Evolutionary conservation across 2,113 vertebrate species (phyloP).

Genomic region (Orthochromis malagaraziensis): DNA sequence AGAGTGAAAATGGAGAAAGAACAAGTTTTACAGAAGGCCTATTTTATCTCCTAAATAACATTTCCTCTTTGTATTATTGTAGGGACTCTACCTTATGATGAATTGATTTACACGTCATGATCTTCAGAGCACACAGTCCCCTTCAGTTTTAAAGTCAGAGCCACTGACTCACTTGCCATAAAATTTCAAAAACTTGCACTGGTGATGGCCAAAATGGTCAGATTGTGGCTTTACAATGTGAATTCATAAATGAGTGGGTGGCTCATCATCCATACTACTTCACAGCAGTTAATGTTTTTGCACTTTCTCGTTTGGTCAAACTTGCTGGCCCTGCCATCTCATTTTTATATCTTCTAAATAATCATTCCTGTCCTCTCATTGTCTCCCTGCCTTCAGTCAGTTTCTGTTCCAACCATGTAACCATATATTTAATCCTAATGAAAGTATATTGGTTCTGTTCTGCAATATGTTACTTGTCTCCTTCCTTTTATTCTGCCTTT

Average conservation of each 20-base stretch:
- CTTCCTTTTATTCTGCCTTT: neutral
- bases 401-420: neutral
- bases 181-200: neutral
- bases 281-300: neutral
- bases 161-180: neutral
- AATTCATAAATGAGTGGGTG: neutral
- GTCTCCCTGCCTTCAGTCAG: neutral
- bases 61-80: neutral
- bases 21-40: neutral
- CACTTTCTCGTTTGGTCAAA: neutral
- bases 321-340: neutral
- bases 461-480: neutral
- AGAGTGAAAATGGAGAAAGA: neutral
- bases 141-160: neutral
- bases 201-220: neutral
- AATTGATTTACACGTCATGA: neutral
- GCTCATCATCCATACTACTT: neutral
- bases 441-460: neutral
- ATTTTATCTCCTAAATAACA: neutral
- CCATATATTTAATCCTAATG: neutral
- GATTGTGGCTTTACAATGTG: neutral
- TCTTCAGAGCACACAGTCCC: neutral
- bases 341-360: neutral
- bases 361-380: neutral
- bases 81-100: neutral